phyloP scores from a whole-genome alignment of 2,888 invertebrate genomes.

The Harmothoe impar region DNA sequence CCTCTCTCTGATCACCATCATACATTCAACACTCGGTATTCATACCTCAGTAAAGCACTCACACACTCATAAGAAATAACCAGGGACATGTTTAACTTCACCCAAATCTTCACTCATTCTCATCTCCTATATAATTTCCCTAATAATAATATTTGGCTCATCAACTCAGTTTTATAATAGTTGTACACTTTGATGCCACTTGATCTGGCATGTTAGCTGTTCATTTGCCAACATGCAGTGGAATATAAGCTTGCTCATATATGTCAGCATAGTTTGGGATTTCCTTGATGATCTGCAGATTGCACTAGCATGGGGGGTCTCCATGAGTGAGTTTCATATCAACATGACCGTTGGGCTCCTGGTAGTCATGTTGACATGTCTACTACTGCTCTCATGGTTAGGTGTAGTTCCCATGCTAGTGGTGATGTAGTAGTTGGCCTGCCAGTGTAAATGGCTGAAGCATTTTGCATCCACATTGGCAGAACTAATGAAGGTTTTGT shows the following conservation, averaged over 20 bases:
- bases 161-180: background rate
- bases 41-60: background rate
- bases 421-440: too few species aligned
- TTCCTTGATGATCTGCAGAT: too few species aligned
- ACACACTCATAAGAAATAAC: background rate
- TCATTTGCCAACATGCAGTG: background rate
- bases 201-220: background rate
- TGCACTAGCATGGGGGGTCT: too few species aligned
- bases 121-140: background rate
- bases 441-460: too few species aligned
- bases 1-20: background rate
- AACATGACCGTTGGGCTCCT: background rate
- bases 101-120: too few species aligned
- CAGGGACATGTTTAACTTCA: too few species aligned
- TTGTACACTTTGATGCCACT: too few species aligned
- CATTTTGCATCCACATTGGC: too few species aligned
- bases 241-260: background rate
- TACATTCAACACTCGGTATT: background rate
- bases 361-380: background rate
- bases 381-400: background rate
- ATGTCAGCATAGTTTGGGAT: background rate
- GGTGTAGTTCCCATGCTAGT: too few species aligned
- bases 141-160: background rate
- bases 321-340: background rate
- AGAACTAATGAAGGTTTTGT: too few species aligned